Conservation (phyloP, 2,113 vertebrate genomes). For the Empidonax traillii region DNA sequence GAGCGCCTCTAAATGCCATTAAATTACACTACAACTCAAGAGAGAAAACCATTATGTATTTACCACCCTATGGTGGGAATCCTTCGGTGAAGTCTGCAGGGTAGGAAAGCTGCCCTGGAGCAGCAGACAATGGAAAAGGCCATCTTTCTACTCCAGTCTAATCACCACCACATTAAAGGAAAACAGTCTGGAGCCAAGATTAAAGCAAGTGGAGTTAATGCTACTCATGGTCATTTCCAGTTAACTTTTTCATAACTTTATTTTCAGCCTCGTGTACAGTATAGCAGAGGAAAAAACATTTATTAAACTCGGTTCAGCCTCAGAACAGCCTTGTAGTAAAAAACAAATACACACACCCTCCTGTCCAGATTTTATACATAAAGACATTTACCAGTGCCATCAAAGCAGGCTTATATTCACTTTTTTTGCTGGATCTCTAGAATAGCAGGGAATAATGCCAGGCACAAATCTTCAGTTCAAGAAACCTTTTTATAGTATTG, state of each 20-base stretch:
- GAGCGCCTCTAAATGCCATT: not conserved
- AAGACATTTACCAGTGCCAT: not conserved
- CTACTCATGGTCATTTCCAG: not conserved
- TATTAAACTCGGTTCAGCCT: not conserved
- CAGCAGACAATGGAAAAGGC: not conserved
- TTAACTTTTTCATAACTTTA: not conserved
- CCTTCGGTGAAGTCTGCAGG: not conserved
- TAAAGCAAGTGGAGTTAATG: not conserved
- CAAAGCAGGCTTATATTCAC: not conserved
- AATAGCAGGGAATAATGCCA: not conserved
- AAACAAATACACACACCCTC: not conserved
- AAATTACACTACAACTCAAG: not conserved
- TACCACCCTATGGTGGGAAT: not conserved
- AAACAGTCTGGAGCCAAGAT: accelerated
- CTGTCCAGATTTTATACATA: not conserved
- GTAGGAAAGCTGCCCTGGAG: not conserved
- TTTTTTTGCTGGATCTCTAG: not conserved
- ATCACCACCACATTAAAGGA: not conserved
- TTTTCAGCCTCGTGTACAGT: not conserved
- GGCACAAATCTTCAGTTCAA: not conserved
- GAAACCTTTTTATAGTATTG: not conserved
- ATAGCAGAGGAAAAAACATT: not conserved
- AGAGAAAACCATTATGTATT: not conserved
- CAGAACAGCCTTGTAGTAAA: not conserved
- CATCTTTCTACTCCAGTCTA: not conserved